These are phyloP conservation scores for Mustelus asterias DNA, from an alignment of 2,113 vertebrate species.

Conservation along the genomic window DNA sequence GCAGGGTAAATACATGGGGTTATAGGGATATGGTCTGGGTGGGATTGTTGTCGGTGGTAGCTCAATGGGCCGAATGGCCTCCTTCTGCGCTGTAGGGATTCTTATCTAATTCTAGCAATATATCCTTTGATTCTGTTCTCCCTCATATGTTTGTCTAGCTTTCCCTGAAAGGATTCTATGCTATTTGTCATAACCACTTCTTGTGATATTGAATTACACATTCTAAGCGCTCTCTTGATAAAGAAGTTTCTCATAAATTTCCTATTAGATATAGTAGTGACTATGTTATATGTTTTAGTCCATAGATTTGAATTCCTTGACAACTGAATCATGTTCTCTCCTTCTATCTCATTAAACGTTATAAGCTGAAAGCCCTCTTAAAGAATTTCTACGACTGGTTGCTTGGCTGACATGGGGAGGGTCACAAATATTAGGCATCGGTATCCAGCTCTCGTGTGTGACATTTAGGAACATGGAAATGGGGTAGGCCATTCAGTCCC, in stretches of 20 bases:
- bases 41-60: too few species aligned
- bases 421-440: neutral
- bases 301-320: neutral
- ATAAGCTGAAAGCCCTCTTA: neutral
- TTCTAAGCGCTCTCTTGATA: neutral
- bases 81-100: too few species aligned
- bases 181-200: neutral
- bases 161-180: neutral
- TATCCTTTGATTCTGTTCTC: too few species aligned
- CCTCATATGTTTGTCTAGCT: neutral
- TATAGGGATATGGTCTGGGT: too few species aligned
- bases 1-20: too few species aligned
- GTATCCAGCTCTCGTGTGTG: neutral
- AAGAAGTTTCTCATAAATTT: neutral
- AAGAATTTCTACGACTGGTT: neutral
- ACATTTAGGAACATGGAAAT: neutral
- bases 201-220: neutral
- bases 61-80: too few species aligned
- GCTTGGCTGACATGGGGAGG: neutral
- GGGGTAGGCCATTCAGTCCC: neutral
- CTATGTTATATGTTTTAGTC: neutral
- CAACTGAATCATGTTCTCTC: neutral
- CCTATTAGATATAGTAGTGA: neutral
- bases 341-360: neutral
- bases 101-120: too few species aligned